Conservation (phyloP, 2,888 invertebrate genomes). For the Marronus borbonicus region DNA sequence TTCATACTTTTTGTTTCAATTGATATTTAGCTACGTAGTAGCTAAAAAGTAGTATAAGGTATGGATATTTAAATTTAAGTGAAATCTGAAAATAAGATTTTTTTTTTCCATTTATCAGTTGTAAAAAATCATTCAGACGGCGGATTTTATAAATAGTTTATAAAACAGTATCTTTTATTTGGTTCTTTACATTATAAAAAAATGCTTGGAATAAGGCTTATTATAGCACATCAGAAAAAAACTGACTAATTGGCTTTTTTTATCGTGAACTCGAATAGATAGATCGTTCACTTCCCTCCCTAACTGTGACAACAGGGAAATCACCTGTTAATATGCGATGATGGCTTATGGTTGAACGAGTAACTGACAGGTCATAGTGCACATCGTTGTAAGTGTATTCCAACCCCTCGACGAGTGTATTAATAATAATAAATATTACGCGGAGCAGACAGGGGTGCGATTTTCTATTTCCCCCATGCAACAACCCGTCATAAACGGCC, state of each 20-base stretch:
- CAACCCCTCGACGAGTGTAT: conserved; percentile 37
- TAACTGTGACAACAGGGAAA: conserved; percentile 31
- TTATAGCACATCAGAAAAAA: background rate
- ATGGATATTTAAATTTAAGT: too few relatives aligned
- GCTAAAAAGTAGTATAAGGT: too few relatives aligned
- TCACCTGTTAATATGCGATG: conserved; percentile 45
- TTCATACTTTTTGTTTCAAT: too few relatives aligned
- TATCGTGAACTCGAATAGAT: conserved; percentile 9
- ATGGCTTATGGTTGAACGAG: conserved; percentile 41
- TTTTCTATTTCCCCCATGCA: conserved; percentile 35
- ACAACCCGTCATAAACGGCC: conserved; percentile 26
- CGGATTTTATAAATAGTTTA: too few relatives aligned
- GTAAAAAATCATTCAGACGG: too few relatives aligned
- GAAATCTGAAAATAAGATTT: too few relatives aligned
- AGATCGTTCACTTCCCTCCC: conserved; percentile 31
- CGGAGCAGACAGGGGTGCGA: conserved; percentile 35
- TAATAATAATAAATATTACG: conserved; percentile 48
- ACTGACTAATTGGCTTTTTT: background rate
- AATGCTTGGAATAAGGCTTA: too few relatives aligned
- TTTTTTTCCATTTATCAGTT: too few relatives aligned
- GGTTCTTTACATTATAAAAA: too few relatives aligned
- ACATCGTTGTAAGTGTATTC: conserved; percentile 25
- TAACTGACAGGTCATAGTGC: conserved; percentile 45
- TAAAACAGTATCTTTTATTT: too few relatives aligned
- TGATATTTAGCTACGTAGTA: too few relatives aligned